Base-by-base conservation (phyloP, 2,888 invertebrate genomes). In the Archaeoteleia sp. region DNA sequence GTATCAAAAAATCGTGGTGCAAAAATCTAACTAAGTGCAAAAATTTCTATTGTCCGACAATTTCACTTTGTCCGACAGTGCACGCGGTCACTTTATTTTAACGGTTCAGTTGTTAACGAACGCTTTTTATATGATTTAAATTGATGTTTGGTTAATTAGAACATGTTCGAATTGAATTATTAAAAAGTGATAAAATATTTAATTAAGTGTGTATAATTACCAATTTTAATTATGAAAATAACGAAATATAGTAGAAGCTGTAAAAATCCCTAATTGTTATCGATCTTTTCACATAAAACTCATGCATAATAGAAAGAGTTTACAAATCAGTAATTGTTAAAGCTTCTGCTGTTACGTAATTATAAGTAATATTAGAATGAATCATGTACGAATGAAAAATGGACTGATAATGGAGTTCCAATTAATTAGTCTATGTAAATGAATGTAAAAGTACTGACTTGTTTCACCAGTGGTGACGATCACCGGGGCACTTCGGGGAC, bases 381-480 rank as follows among this genome's bases (percentile, higher is more conserved):
- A 20, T 5, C 20, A 20, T 20, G 5, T 20, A 20, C 5, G 20
- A 4, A 20, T 20, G 5, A 4, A 5, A 20, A 30, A 10, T 30
- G 10, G 10, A 30, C n/a, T 2, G 3, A 9, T 10, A 4, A 10
- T 30, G n/a, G 30, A 30, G 2, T 30, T 10, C 6, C 1, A 13
- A 12, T 2, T 3, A 15, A 35, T 5, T 35, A 15, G 7, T 3
- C 8, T 15, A 9, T 10, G 7, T 40, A 51, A 51, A 15, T 46
- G 2, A 43, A 45, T 2, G 9, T 17, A 43, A 55, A 20, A 35
- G 20, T 55, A 87, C 89, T 88, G 91, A 98, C 97, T 95, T 89
- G 96, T 95, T 90, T 97, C 97, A 81, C 96, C 97, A 14, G 98
- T 99, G 73, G 96, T 97, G 79, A 96, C 94, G 81, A 94, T 92